phyloP scores from a whole-genome alignment of 2,113 vertebrate species.

The Petaurus breviceps region DNA sequence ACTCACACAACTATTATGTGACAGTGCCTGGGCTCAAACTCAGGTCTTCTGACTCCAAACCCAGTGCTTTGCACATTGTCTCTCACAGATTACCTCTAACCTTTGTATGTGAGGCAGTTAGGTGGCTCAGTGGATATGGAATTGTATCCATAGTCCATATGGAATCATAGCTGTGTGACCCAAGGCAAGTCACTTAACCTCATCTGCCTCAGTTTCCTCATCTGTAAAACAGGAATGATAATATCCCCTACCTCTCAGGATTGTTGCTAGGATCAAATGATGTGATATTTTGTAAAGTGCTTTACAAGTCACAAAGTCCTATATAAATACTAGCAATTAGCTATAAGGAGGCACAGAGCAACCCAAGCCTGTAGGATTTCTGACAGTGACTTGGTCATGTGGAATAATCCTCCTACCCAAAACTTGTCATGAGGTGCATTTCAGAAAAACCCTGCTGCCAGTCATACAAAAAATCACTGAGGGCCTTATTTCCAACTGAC shows the following conservation, averaged over 20 bases:
- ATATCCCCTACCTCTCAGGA: neutral
- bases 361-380: neutral
- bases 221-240: neutral
- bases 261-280: neutral
- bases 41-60: neutral
- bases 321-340: neutral
- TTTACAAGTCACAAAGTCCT: neutral
- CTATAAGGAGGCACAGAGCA: neutral
- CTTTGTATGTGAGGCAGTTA: neutral
- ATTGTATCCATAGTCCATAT: too few relatives aligned
- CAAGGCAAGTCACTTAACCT: neutral
- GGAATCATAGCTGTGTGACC: too few relatives aligned
- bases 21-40: neutral
- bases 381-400: neutral
- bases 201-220: neutral
- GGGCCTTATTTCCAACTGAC: neutral
- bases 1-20: neutral
- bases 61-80: neutral
- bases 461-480: neutral
- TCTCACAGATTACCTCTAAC: neutral
- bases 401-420: neutral
- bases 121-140: neutral
- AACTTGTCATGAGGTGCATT: too few relatives aligned
- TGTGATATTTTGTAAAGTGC: neutral
- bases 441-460: neutral